Percentiles rank a stretch among this genome's conserved stretches.
Evolutionary conservation across 1,140 invertebrate species (phyloP).

Genomic region (Euura saliciscinereae): DNA sequence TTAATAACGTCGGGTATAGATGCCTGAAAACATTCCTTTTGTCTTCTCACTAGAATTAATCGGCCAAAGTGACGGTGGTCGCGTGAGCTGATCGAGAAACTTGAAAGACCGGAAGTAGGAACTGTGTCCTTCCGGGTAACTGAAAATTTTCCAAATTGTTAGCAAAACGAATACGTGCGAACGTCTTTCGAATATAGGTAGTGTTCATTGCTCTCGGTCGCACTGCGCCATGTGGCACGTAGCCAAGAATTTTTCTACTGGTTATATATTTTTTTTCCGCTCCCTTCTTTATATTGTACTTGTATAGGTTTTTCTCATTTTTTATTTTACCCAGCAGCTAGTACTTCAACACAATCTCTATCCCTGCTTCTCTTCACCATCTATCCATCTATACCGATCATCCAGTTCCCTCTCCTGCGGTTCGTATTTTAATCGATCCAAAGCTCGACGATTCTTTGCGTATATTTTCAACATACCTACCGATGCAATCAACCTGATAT

Average conservation of each 20-base stretch:
- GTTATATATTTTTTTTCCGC: background rate
- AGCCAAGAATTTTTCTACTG: slow-evolving; percentile 24
- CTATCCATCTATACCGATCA: background rate
- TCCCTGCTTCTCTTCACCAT: background rate
- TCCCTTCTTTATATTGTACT: background rate
- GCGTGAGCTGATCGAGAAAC: background rate
- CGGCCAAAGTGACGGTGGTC: background rate
- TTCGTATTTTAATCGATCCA: slow-evolving; percentile 31
- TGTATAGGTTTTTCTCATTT: background rate
- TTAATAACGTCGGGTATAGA: too few relatives aligned
- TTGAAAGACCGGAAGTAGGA: background rate
- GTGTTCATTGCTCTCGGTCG: slow-evolving; percentile 19
- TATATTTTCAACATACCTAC: too few relatives aligned
- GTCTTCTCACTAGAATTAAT: too few relatives aligned
- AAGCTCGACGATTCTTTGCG: background rate
- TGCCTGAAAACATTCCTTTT: too few relatives aligned
- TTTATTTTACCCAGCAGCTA: background rate
- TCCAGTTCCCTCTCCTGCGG: background rate
- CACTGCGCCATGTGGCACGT: slow-evolving; percentile 37
- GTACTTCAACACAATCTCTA: background rate
- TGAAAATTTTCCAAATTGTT: background rate
- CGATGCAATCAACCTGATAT: too few relatives aligned
- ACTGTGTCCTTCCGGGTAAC: background rate
- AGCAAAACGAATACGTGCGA: background rate
- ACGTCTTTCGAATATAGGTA: background rate